Conservation (phyloP, 2,888 invertebrate species). For the Cryptus viduatorius region DNA sequence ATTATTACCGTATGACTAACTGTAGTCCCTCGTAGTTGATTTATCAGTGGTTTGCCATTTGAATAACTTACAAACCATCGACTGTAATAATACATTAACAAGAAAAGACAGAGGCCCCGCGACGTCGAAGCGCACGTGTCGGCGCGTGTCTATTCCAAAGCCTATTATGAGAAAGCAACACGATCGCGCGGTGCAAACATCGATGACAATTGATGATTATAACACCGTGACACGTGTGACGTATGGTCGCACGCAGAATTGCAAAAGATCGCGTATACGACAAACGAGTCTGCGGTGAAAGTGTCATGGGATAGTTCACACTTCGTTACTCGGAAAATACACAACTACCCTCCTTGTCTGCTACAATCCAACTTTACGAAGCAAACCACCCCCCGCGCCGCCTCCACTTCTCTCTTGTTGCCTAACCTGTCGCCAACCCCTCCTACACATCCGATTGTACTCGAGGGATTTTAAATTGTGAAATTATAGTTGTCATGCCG, state of each 20-base stretch:
- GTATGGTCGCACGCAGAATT: not conserved
- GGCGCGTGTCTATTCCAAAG: constrained; percentile 66
- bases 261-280: constrained; percentile 13
- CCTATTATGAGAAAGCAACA: constrained; percentile 31
- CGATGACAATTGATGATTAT: constrained; percentile 59
- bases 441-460: constrained; percentile 33
- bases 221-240: constrained; percentile 33
- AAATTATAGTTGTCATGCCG: constrained; percentile 23
- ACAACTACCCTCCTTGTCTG: constrained; percentile 34
- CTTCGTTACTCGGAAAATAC: constrained; percentile 68
- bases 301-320: constrained; percentile 78
- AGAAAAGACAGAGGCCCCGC: constrained; percentile 34
- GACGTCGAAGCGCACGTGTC: constrained; percentile 66
- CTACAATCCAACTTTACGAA: constrained; percentile 50
- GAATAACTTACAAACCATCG: constrained; percentile 46
- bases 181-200: constrained; percentile 42
- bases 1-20: not conserved
- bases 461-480: constrained; percentile 62
- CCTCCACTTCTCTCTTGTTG: not conserved
- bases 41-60: constrained; percentile 24
- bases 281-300: constrained; percentile 62
- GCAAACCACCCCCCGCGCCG: constrained; percentile 33
- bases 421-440: not conserved
- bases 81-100: constrained; percentile 38
- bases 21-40: not conserved